Base-by-base conservation (phyloP, 2,888 invertebrate genomes). In the Ectemnius lituratus region DNA sequence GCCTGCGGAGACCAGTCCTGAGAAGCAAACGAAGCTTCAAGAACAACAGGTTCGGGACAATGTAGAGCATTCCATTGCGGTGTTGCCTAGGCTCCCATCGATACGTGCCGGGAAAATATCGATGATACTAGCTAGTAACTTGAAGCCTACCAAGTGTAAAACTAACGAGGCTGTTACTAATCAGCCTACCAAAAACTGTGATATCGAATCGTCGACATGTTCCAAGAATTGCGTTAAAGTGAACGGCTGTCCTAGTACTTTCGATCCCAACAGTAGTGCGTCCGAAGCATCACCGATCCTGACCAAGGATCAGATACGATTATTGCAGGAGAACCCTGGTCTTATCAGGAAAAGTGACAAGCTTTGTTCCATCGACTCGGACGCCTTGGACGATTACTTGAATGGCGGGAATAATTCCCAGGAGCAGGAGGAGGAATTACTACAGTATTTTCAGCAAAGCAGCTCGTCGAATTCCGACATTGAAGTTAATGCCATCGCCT, bases 371-470 rank as follows among this genome's bases (percentile, higher is more conserved):
- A 94, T 96, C 87, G 95, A 95, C 89, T 95, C 95, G 84, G 96
- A 96, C 90, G 95, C 95, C 77, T 91, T 96, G 78, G 96, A 96
- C 89, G 96, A 96, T 91, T 96, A 96, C 89, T 92, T 96, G 80
- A 94, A 95, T 89, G 95, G 94, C 79, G 95, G 95, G 77, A 94
- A 94, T 81, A 94, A 94, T 90, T 94, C 94, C 58, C 95, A 96
- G 88, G 96, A 95, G 86, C 96, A 95, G 87, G 96, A 97, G 90
- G 96, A 96, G 88, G 97, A 97, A 91, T 91, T 97, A 84, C 92
- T 96, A 89, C 95, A 96, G 91, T 97, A 96, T 91, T 96, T 96
- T 91, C 95, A 94, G 79, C 94, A 94, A 76, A 92, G 91, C 78
- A 91, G 88, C 77, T 90, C 90, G n/a, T 90, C 90, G 16, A 90